phyloP scores from a whole-genome alignment of 2,797 vertebrate genomes.

The Vespertilio murinus region DNA sequence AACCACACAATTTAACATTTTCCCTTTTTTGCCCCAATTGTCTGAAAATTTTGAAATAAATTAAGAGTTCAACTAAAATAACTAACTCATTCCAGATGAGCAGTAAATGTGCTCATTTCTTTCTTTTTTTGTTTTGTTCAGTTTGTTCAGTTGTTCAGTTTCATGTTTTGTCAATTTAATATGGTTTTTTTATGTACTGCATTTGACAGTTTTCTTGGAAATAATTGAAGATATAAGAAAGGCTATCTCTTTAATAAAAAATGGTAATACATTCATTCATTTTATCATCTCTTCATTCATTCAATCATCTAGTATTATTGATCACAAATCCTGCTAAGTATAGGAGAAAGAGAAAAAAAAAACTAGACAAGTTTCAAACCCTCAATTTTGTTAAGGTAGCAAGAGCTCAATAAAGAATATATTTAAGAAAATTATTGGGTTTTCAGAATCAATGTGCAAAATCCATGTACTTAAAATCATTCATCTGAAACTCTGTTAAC shows the following conservation, averaged over 20 bases:
- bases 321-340: background rate
- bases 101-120: background rate
- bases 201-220: background rate
- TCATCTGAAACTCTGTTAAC: background rate
- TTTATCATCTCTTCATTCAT: background rate
- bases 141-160: background rate
- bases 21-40: background rate
- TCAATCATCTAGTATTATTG: background rate
- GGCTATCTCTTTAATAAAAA: background rate
- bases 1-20: slow-evolving; percentile 41
- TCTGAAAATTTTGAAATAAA: slow-evolving; percentile 38
- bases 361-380: background rate
- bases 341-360: slow-evolving; percentile 19
- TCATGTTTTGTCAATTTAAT: background rate
- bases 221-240: background rate
- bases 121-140: background rate
- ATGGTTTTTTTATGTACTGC: background rate
- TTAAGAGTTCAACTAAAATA: slow-evolving; percentile 27
- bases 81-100: slow-evolving; percentile 36
- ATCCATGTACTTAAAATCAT: background rate
- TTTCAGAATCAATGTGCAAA: slow-evolving; percentile 10
- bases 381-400: background rate
- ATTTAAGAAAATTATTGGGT: background rate
- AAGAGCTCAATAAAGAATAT: background rate
- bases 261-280: background rate